Evolutionary conservation across 2,113 vertebrate genomes (phyloP).

Genomic region (Mobula birostris): DNA sequence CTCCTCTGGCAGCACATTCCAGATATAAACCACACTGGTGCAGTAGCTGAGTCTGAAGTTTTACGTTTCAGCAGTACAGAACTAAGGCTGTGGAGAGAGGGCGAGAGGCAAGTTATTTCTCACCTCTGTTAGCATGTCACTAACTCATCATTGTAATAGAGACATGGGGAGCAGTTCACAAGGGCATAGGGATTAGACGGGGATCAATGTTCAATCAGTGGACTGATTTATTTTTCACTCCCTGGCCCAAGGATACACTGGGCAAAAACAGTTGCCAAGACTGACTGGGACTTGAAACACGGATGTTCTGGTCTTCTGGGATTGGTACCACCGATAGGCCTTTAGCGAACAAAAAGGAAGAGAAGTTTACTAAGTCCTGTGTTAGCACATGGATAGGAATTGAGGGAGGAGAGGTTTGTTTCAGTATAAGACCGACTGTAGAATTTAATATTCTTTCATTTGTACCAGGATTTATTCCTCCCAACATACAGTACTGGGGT

Average conservation of each 20-base stretch:
- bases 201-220: neutral
- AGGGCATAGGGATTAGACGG: neutral
- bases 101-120: too few species aligned
- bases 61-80: neutral
- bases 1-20: too few species aligned
- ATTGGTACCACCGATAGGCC: neutral
- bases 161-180: neutral
- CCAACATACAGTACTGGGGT: too few species aligned
- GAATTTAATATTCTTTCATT: too few species aligned
- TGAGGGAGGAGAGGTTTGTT: neutral
- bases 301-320: neutral
- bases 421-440: too few species aligned
- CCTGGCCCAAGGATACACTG: neutral
- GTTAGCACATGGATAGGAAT: neutral
- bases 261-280: neutral
- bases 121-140: neutral
- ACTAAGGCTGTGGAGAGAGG: neutral
- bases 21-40: too few species aligned
- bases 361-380: too few species aligned
- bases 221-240: neutral
- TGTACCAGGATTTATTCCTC: too few species aligned
- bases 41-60: neutral
- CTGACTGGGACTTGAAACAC: neutral
- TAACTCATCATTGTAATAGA: neutral
- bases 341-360: too few species aligned